Evolutionary conservation across 2,797 vertebrate genomes (phyloP).

Genomic region (Brotogeris chrysoptera): DNA sequence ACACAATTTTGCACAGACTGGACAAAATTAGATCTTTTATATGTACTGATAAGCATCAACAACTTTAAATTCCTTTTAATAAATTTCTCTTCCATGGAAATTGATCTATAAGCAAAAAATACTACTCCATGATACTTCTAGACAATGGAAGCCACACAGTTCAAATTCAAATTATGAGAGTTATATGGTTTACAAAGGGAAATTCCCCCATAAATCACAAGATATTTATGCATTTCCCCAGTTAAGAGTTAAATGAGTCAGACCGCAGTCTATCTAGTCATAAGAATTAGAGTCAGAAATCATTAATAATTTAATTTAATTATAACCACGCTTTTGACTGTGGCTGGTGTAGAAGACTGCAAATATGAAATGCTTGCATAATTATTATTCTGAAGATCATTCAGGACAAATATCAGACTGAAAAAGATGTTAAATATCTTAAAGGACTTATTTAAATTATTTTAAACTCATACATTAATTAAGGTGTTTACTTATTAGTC

Average conservation of each 20-base stretch:
- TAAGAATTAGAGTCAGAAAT: constrained; percentile 46
- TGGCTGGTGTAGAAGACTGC: constrained; percentile 6
- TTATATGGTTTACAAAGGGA: background rate
- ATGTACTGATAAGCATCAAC: background rate
- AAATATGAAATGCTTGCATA: background rate
- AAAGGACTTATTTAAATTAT: constrained; percentile 49
- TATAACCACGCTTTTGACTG: constrained; percentile 29
- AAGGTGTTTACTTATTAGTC: constrained; percentile 59
- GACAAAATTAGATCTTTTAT: background rate
- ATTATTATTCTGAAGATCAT: constrained; percentile 52
- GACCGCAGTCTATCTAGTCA: background rate
- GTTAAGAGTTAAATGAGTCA: constrained; percentile 39
- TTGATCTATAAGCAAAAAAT: background rate
- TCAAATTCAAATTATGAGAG: background rate
- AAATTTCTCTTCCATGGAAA: background rate
- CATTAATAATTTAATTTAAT: constrained; percentile 64
- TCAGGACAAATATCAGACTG: constrained; percentile 44
- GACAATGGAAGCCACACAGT: background rate
- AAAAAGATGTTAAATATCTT: constrained; percentile 50
- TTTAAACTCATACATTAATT: constrained; percentile 62
- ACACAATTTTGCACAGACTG: background rate
- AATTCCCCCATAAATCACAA: background rate
- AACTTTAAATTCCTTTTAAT: background rate
- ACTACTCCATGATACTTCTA: background rate
- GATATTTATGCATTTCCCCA: background rate